Evolutionary conservation across 2,113 vertebrate genomes (phyloP).

Genomic region (Psephotus haematonotus): DNA sequence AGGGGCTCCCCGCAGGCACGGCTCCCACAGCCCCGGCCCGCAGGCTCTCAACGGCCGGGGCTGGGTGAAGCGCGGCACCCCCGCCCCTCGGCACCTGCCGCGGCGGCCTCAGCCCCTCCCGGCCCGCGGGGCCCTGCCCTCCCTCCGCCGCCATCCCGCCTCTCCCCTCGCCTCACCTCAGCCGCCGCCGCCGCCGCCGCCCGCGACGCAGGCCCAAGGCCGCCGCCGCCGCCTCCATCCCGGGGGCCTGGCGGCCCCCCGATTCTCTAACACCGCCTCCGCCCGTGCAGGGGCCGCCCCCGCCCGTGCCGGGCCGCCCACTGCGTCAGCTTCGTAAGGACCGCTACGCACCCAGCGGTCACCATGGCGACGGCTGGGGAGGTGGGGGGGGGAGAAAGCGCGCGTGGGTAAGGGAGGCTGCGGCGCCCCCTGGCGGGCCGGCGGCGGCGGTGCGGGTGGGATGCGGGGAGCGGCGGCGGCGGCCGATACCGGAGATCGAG

Average conservation of each 20-base stretch:
- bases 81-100: neutral
- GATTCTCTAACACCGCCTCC: conserved; percentile 73
- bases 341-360: conserved; percentile 78
- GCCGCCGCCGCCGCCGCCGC: conserved; percentile 35
- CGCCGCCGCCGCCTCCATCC: conserved; percentile 70
- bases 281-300: conserved; percentile 74
- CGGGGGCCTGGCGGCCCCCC: conserved; percentile 70
- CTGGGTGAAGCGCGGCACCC: neutral
- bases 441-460: neutral
- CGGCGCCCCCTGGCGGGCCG: conserved; percentile 52
- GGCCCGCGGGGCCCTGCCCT: neutral
- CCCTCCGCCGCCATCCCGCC: neutral
- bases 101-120: neutral
- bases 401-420: neutral
- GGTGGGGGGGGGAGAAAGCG: neutral
- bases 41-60: neutral
- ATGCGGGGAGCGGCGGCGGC: neutral
- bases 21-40: neutral
- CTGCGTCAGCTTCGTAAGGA: conserved; percentile 79
- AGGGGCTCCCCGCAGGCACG: neutral
- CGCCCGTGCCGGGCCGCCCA: conserved; percentile 74
- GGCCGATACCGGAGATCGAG: no score
- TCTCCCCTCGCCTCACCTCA: neutral
- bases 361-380: conserved; percentile 65
- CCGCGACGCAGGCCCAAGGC: neutral